A percentile compares a stretch with the other conserved stretches of the same genome.
These are phyloP conservation scores for Sebastes iracundus DNA, from an alignment of 2,797 vertebrate species.

Conservation along the genomic window DNA sequence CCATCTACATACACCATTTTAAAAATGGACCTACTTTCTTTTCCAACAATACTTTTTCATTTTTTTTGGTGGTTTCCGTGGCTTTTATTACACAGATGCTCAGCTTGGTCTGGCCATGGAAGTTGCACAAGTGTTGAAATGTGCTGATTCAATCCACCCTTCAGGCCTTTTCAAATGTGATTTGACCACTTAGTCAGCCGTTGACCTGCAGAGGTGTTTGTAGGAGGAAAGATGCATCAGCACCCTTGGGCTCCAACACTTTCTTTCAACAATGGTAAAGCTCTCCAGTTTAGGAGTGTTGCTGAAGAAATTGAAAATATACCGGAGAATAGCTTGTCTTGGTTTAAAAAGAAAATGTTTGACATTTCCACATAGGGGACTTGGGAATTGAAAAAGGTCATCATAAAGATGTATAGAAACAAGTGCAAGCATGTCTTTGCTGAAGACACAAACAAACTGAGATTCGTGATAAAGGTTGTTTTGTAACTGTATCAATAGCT, in stretches of 20 bases:
- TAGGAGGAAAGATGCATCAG: slow-evolving; percentile 19
- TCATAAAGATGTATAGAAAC: slow-evolving; percentile 9
- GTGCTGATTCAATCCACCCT: slow-evolving; percentile 22
- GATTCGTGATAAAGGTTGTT: neutral
- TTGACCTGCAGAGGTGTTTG: slow-evolving; percentile 38
- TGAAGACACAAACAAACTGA: neutral
- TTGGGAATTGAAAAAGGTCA: slow-evolving; percentile 8
- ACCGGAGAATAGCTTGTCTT: neutral
- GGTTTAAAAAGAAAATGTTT: slow-evolving; percentile 13
- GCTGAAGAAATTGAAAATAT: neutral
- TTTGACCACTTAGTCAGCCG: slow-evolving; percentile 34
- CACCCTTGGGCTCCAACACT: slow-evolving; percentile 1
- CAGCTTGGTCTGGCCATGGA: neutral
- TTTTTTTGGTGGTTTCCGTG: neutral
- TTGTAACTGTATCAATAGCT: neutral
- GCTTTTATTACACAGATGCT: neutral
- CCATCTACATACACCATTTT: neutral
- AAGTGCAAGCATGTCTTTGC: neutral
- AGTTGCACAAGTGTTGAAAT: neutral
- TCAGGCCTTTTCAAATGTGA: slow-evolving; percentile 14
- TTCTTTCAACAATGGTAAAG: slow-evolving; percentile 1
- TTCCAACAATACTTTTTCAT: neutral
- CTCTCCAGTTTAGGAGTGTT: neutral
- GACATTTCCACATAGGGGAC: slow-evolving; percentile 13
- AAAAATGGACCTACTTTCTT: neutral